These are phyloP conservation scores for Procambarus virginalis DNA, from an alignment of 1,140 invertebrate species.

Conservation along the genomic window DNA sequence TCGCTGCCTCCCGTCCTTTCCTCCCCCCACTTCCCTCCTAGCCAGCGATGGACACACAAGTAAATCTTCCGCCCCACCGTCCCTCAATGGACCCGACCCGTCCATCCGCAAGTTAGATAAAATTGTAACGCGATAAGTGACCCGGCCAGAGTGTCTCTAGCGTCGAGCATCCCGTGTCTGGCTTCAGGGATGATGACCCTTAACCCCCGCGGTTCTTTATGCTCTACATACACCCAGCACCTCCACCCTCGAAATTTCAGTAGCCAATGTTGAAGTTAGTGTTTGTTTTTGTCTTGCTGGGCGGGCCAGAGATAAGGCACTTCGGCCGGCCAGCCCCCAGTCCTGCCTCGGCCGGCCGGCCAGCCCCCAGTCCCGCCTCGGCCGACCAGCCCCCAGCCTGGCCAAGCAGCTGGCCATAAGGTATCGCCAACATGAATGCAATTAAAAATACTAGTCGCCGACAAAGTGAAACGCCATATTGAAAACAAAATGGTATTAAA, in stretches of 20 bases:
- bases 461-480: no score
- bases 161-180: constrained; percentile 4
- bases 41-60: constrained; percentile 28
- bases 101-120: constrained; percentile 31
- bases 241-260: constrained; percentile 14
- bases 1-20: not conserved
- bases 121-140: constrained; percentile 40
- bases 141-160: constrained; percentile 20
- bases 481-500: no score
- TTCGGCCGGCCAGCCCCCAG: no score
- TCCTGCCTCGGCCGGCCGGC: no score
- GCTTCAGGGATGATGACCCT: not conserved
- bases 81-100: constrained; percentile 32
- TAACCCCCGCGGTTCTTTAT: not conserved
- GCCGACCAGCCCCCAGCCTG: no score
- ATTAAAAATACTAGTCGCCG: no score
- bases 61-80: constrained; percentile 39
- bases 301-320: no score
- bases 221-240: not conserved
- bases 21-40: not conserved
- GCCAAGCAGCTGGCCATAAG: no score
- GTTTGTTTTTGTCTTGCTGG: no score
- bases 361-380: no score
- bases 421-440: no score
- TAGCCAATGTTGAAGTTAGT: not conserved